Evolutionary conservation across 2,888 invertebrate genomes (phyloP).

Genomic region (Pachycephus smyrnensis): DNA sequence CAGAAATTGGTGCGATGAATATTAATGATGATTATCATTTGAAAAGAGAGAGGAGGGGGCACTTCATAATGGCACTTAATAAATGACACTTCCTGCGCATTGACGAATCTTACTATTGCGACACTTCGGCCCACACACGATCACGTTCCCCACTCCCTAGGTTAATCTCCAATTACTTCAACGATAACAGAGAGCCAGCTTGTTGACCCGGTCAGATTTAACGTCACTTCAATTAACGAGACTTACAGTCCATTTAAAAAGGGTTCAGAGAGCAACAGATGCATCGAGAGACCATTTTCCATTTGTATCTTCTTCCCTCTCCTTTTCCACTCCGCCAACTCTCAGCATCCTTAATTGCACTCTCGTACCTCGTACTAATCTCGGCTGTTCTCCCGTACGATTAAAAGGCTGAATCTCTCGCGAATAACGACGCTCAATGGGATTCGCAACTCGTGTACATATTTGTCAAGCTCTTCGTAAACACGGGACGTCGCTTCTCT

Average conservation of each 20-base stretch:
- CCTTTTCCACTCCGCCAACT: background rate
- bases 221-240: background rate
- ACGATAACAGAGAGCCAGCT: background rate
- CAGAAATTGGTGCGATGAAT: slow-evolving; percentile 49
- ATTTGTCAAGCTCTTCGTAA: background rate
- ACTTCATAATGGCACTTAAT: slow-evolving; percentile 33
- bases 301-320: background rate
- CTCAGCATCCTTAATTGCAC: background rate
- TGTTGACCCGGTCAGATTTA: background rate
- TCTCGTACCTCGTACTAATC: background rate
- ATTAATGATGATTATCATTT: slow-evolving; percentile 41
- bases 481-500: background rate
- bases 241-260: background rate
- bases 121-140: background rate
- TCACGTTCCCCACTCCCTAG: background rate
- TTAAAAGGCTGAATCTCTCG: background rate
- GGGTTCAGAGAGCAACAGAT: background rate
- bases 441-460: background rate
- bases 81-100: slow-evolving; percentile 33
- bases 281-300: background rate
- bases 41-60: slow-evolving; percentile 6
- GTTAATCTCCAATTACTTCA: background rate
- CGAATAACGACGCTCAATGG: background rate
- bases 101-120: background rate
- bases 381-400: background rate